Evolutionary conservation across 2,888 invertebrate species (phyloP), one percentile per base, ranked within the genome.

Genomic region (Acronicta aceris): DNA sequence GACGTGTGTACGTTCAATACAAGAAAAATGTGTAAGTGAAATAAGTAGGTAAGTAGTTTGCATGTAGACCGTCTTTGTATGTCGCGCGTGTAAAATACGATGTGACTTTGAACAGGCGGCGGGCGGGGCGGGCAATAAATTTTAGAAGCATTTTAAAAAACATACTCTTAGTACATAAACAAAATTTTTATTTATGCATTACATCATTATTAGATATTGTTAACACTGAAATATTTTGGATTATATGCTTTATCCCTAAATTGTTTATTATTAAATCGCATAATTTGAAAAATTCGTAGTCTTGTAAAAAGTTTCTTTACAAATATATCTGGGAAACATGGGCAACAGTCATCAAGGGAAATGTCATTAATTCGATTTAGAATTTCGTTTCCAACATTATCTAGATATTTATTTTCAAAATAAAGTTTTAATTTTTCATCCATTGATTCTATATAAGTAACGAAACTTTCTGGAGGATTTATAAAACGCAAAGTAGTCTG

Each of bases 191-290:
- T 38, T 38, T n/a, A 38, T n/a, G 7, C n/a, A n/a, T 33, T 12
- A 38, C 38, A 38, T n/a, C 5, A 5, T 38, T n/a, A 6, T 38
- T n/a, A n/a, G 1, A 38, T 38, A 38, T n/a, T 38, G 7, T 38
- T 38, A n/a, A 38, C n/a, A 38, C 38, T 38, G 7, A 38, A 38
- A 38, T 38, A 38, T 38, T 38, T 38, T 38, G 38, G 38, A 38
- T 38, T 38, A 38, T n/a, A 38, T n/a, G 38, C 7, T n/a, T 38
- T 38, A n/a, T 38, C 38, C n/a, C 38, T 38, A 38, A 38, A 38
- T 38, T 38, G 13, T n/a, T 7, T 38, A n/a, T 38, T 38, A 8
- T 38, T 38, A 38, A n/a, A 38, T 38, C 38, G 38, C 5, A 38
- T 38, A 6, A 38, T 38, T 4, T 38, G 2, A 13, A n/a, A 38